These are phyloP conservation scores for Zygogramma bicolorata DNA, from an alignment of 2,888 invertebrate genomes.

Conservation along the genomic window DNA sequence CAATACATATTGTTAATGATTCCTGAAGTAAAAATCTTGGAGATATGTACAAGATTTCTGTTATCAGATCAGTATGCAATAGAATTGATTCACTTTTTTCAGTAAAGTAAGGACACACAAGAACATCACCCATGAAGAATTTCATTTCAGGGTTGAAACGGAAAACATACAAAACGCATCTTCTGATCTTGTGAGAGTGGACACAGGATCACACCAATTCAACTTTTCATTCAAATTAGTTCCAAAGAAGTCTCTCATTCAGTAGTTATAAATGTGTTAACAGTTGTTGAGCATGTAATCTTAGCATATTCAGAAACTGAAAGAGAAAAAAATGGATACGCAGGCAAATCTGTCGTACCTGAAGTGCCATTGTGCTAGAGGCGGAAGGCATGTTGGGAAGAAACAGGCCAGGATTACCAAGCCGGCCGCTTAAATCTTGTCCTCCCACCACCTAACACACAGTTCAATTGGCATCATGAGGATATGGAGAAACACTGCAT, in stretches of 20 bases:
- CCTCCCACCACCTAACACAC: conserved; percentile 69
- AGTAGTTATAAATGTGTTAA: not conserved
- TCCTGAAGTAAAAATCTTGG: no score
- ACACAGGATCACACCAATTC: no score
- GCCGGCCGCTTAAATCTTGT: conserved; percentile 65
- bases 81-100: no score
- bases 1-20: no score
- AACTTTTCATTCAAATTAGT: conserved; percentile 1
- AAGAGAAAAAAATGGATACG: conserved; percentile 29
- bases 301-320: not conserved
- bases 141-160: no score
- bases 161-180: no score
- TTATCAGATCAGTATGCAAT: no score
- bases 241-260: not conserved
- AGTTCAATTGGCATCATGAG: conserved; percentile 39
- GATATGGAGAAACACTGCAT: not conserved
- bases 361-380: conserved; percentile 65
- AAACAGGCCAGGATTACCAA: conserved; percentile 69
- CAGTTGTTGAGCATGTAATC: conserved; percentile 13
- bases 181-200: no score
- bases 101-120: no score
- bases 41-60: no score
- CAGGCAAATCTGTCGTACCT: conserved; percentile 61
- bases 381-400: conserved; percentile 70
- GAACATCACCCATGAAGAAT: no score